Evolutionary conservation across 2,113 vertebrate species (phyloP), one percentile per base, ranked within the genome.

Genomic region (Oreochromis aureus): DNA sequence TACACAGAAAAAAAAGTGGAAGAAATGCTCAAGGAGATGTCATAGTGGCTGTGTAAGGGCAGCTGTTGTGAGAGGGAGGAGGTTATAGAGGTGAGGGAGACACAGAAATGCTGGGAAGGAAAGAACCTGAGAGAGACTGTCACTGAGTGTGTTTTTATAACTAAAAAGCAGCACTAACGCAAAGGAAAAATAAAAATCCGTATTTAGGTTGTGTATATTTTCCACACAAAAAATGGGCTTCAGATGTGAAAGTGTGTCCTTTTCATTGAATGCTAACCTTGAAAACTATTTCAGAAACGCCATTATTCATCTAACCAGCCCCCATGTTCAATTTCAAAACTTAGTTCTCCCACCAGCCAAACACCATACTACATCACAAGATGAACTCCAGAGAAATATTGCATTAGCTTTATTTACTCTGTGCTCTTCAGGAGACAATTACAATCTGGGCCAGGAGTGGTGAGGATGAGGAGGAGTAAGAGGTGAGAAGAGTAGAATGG

Each of bases 321-420:
- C 81, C 83, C 56, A 22, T 94, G 91, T 92, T 95, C 92, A 91
- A 89, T 94, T 87, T 93, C n/a, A 90, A 89, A 92, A 90, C 91
- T 34, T 84, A 13, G 76, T 41, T 88, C 85, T 84, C 81, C 32
- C 30, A 76, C 88, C 80, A 91, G 90, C 89, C 87, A 86, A 92
- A 89, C 84, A 82, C 48, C 55, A 87, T 87, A 71, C 82, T 84
- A 85, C 88, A 93, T 93, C 94, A 55, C 89, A 87, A 82, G 87
- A 89, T 59, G 73, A 94, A 94, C 87, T 89, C 59, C 1, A 46
- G 41, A 91, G 84, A 91, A 93, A 94, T 93, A 91, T 94, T 89
- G 85, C 88, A 93, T 94, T 95, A 93, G 81, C 85, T 92, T 94
- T 94, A 93, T 95, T 95, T 94, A 92, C 89, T 84, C 83, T 61